Base-by-base conservation (phyloP, 2,888 invertebrate species). In the Gonocerus acuteangulatus region DNA sequence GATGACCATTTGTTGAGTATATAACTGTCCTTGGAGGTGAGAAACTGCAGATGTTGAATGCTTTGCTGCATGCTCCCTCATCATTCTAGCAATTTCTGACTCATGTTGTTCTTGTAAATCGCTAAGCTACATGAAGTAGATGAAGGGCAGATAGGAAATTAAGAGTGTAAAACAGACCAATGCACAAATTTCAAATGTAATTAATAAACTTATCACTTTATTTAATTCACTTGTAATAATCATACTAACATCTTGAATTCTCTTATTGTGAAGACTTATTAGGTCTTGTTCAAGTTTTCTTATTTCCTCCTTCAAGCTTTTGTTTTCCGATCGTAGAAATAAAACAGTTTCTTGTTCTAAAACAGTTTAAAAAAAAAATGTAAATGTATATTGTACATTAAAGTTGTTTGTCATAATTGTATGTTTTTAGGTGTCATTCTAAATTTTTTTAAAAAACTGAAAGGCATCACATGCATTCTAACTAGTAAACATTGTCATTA, bases 221-320 rank as follows among this genome's bases (percentile, higher is more conserved):
- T 42, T 32, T 57, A 57, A 57, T 47, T 57, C 57, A 57, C 39
- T 57, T 45, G 57, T 47, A 45, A 57, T 15, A 47, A 47, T 42
- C 49, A 60, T 49, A 79, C 86, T 85, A 74, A 89, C 85, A 76
- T 89, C 89, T 73, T 87, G 85, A 69, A 89, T 78, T 58, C 89
- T 79, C 72, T 89, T 89, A 68, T 83, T 84, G 72, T 89, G 87
- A 68, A 89, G 73, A 63, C 80, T 75, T 72, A 86, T 84, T 69
- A 86, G 85, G 70, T 89, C 89, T 64, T 83, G 84, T 70, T 88
- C 87, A 22, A 88, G 81, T 60, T 83, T 77, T 70, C 82, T 83
- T 48, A 87, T 76, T 68, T 86, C 86, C 67, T 86, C 83, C 18
- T 82, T 75, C 48, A 82, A 70, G 44, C 77, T 78, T 68, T 74